Evolutionary conservation across 2,797 vertebrate genomes (phyloP).

Genomic region (Sarcoramphus papa): DNA sequence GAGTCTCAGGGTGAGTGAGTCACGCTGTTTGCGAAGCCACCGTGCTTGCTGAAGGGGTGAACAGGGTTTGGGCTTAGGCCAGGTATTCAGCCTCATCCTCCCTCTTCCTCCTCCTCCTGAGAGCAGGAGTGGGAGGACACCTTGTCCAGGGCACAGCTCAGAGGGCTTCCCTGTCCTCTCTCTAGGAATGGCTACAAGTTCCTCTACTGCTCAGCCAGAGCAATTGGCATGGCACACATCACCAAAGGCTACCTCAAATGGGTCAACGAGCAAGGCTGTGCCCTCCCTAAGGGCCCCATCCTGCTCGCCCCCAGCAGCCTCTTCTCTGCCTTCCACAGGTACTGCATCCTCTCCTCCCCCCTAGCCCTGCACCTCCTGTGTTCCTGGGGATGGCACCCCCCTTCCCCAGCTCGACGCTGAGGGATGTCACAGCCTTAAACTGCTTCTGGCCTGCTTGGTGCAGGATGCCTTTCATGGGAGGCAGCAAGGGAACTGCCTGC

Average conservation of each 20-base stretch:
- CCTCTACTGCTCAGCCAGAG: constrained; percentile 93
- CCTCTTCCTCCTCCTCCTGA: fast-evolving
- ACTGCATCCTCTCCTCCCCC: background rate
- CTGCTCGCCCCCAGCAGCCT: constrained; percentile 94
- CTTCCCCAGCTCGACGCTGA: background rate
- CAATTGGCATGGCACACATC: constrained; percentile 91
- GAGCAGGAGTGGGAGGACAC: background rate
- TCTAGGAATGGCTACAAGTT: constrained; percentile 95
- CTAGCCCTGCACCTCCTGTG: background rate
- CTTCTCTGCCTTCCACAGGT: constrained; percentile 95
- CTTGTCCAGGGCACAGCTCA: background rate
- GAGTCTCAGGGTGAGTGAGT: background rate
- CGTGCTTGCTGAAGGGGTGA: background rate
- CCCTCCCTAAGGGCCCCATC: constrained; percentile 90
- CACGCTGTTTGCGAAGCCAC: fast-evolving
- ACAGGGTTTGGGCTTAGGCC: background rate
- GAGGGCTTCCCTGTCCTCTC: background rate
- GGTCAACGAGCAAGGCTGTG: constrained; percentile 87
- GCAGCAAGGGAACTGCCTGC: background rate
- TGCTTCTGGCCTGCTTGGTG: background rate
- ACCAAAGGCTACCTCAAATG: constrained; percentile 91
- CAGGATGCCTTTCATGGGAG: fast-evolving
- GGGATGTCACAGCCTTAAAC: background rate
- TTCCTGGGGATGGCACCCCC: background rate
- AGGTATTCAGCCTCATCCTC: background rate